Conservation (phyloP, 2,113 vertebrate species). For the Formicarius rufipectus region DNA sequence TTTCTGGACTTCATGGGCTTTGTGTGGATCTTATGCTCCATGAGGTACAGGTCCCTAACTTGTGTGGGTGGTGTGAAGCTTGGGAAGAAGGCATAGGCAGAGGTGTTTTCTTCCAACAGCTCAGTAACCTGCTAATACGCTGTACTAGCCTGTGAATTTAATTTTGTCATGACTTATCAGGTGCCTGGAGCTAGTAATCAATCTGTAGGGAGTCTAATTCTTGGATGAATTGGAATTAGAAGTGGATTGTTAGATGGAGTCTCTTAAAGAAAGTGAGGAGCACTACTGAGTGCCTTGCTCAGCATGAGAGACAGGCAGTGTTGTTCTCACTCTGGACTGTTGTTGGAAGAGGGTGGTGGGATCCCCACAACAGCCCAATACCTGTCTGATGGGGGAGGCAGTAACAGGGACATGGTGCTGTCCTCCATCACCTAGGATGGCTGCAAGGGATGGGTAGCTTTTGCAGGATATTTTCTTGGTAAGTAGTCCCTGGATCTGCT, state of each 20-base stretch:
- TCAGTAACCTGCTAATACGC: constrained; percentile 40
- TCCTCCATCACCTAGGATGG: not conserved
- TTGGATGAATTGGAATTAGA: not conserved
- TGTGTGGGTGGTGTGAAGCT: not conserved
- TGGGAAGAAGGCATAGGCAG: not conserved
- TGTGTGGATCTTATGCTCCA: not conserved
- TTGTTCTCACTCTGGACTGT: not conserved
- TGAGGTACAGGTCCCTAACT: not conserved
- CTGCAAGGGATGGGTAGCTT: not conserved
- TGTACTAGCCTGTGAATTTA: constrained; percentile 39
- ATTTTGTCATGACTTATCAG: constrained; percentile 30
- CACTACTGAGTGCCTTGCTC: not conserved
- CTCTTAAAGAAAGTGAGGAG: not conserved
- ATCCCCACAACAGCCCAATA: accelerated
- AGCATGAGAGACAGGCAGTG: not conserved
- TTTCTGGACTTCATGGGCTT: not conserved
- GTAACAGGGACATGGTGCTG: not conserved
- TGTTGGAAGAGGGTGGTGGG: not conserved
- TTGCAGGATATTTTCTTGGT: not conserved
- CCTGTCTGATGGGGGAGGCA: not conserved
- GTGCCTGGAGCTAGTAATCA: constrained; percentile 51
- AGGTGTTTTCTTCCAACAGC: not conserved
- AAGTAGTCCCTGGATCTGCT: not conserved
- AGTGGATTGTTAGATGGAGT: not conserved
- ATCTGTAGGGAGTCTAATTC: constrained; percentile 20